Percentiles rank a stretch among this genome's conserved stretches.
phyloP scores from a whole-genome alignment of 2,113 vertebrate genomes.

The Tamias sibiricus region DNA sequence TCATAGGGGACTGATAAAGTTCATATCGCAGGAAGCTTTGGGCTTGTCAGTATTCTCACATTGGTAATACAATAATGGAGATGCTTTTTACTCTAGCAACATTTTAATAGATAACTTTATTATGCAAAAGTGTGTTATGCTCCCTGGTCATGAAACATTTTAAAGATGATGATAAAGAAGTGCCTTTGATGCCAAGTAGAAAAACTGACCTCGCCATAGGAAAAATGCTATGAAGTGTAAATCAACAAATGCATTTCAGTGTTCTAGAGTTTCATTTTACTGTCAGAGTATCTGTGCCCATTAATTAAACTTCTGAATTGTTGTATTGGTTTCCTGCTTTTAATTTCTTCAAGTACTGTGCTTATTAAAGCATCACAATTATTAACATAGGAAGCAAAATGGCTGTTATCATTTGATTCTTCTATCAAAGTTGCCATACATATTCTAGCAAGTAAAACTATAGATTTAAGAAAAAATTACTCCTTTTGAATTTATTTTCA shows the following conservation, averaged over 20 bases:
- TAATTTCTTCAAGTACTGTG: neutral
- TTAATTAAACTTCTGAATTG: slow-evolving; percentile 44
- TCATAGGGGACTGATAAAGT: slow-evolving; percentile 65
- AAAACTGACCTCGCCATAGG: neutral
- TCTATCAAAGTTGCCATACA: neutral
- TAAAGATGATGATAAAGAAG: slow-evolving; percentile 46
- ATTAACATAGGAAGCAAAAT: neutral
- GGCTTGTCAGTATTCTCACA: slow-evolving; percentile 27
- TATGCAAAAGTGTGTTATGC: slow-evolving; percentile 50
- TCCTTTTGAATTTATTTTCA: slow-evolving; percentile 46
- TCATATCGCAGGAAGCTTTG: slow-evolving; percentile 30
- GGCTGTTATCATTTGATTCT: slow-evolving; percentile 16
- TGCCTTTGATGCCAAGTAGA: slow-evolving; percentile 42
- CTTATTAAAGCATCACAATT: neutral
- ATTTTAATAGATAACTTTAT: slow-evolving; percentile 67
- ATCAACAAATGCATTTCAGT: neutral
- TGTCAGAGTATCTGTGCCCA: neutral
- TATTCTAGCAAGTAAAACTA: slow-evolving; percentile 6
- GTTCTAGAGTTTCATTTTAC: neutral
- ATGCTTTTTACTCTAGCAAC: neutral
- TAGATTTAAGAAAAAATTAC: slow-evolving; percentile 25
- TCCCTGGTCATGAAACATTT: slow-evolving; percentile 41
- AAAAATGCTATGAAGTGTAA: neutral
- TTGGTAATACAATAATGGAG: slow-evolving; percentile 52
- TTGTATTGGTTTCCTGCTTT: neutral